phyloP scores from a whole-genome alignment of 2,888 invertebrate genomes.

The Gnatocerus cornutus region DNA sequence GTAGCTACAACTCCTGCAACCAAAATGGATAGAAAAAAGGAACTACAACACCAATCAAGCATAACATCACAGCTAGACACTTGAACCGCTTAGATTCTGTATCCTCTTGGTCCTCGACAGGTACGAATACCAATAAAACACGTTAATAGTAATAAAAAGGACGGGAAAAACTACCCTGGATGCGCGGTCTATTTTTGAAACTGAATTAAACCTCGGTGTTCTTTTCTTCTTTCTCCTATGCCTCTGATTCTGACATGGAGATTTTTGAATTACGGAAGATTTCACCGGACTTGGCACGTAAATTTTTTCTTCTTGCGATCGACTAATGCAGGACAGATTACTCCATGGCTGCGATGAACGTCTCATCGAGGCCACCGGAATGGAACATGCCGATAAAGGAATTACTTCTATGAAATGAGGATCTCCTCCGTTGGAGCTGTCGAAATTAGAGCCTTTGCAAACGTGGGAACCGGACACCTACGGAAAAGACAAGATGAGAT shows the following conservation, averaged over 20 bases:
- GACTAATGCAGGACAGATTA: slow-evolving; percentile 65
- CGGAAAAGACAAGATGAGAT: not conserved
- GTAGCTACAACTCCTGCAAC: slow-evolving; percentile 1
- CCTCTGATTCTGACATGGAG: slow-evolving; percentile 53
- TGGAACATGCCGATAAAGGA: slow-evolving; percentile 76
- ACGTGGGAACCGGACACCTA: slow-evolving; percentile 28
- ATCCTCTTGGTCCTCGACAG: slow-evolving; percentile 77
- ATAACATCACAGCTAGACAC: slow-evolving; percentile 28
- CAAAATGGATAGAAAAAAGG: slow-evolving; percentile 16
- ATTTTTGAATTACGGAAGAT: slow-evolving; percentile 26
- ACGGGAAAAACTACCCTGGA: slow-evolving; percentile 85
- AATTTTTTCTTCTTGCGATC: slow-evolving; percentile 48
- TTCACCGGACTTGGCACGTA: slow-evolving; percentile 39
- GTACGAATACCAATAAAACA: slow-evolving; percentile 87
- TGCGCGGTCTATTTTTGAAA: slow-evolving; percentile 85
- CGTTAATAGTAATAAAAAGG: slow-evolving; percentile 82
- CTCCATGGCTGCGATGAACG: slow-evolving; percentile 69
- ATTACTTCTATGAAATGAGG: slow-evolving; percentile 76
- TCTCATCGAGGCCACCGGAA: slow-evolving; percentile 69
- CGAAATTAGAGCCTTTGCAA: slow-evolving; percentile 43
- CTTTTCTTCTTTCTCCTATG: slow-evolving; percentile 68
- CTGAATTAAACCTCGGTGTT: slow-evolving; percentile 83
- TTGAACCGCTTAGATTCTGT: slow-evolving; percentile 58
- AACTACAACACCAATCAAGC: slow-evolving; percentile 38
- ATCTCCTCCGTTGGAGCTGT: slow-evolving; percentile 48